Percentiles rank a stretch among this genome's conserved stretches.
These are phyloP conservation scores for Nansenia antarctica DNA, from an alignment of 2,113 vertebrate species.

Conservation along the genomic window DNA sequence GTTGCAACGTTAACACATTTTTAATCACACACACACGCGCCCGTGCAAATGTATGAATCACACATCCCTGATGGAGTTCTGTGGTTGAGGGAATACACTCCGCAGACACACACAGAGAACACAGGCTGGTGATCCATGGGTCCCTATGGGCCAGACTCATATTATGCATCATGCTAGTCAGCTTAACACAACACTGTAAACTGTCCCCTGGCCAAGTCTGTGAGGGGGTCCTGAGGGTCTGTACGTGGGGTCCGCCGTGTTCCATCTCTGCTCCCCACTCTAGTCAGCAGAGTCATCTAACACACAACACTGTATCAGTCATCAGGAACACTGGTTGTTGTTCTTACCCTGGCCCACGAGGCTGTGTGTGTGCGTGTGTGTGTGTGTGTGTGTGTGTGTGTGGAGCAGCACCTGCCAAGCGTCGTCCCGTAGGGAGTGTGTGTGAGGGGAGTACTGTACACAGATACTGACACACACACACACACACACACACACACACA, in stretches of 20 bases:
- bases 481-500: too few species aligned
- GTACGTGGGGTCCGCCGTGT: not conserved
- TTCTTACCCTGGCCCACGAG: not conserved
- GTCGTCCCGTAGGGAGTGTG: conserved; percentile 13
- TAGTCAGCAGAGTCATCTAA: not conserved
- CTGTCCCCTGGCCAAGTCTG: not conserved
- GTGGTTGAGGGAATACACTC: not conserved
- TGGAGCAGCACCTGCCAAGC: conserved; percentile 8
- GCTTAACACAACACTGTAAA: not conserved
- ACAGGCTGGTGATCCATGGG: not conserved
- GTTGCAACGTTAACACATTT: too few species aligned
- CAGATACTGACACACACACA: conserved; percentile 8
- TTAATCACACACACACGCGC: too few species aligned
- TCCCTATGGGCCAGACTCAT: not conserved
- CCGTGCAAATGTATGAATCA: not conserved
- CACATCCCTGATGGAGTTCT: conserved; percentile 1
- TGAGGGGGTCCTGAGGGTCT: not conserved
- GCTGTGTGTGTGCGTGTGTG: too few species aligned
- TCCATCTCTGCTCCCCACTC: not conserved
- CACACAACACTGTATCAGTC: conserved; percentile 4
- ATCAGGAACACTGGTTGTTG: conserved; percentile 3
- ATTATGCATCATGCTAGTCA: too few species aligned
- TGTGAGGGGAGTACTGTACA: not conserved
- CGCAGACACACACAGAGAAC: not conserved
- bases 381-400: not conserved